Evolutionary conservation across 1,140 invertebrate species (phyloP).

Genomic region (Zaprionus taronus): DNA sequence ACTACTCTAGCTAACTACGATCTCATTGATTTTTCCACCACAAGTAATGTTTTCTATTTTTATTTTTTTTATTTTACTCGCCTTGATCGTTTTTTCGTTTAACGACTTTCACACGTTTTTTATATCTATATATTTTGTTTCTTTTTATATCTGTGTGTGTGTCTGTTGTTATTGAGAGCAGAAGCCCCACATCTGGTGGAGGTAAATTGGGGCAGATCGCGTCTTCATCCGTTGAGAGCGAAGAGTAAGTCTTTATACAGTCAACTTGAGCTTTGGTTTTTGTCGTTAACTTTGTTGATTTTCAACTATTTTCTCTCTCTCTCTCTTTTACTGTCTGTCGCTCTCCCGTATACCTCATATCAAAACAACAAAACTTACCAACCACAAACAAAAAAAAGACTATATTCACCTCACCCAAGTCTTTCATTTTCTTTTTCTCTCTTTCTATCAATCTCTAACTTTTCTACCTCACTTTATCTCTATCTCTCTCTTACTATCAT

Average conservation of each 20-base stretch:
- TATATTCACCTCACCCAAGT: constrained; percentile 21
- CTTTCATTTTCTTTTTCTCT: constrained; percentile 12
- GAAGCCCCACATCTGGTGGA: constrained; percentile 83
- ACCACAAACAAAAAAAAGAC: constrained; percentile 20
- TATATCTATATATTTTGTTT: constrained; percentile 69
- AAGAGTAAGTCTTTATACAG: constrained; percentile 80
- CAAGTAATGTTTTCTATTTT: constrained; percentile 1
- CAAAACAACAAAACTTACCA: constrained; percentile 25
- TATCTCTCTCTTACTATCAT: constrained; percentile 46
- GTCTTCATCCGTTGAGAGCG: constrained; percentile 79
- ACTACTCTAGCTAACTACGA: constrained; percentile 30
- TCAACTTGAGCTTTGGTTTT: constrained; percentile 64
- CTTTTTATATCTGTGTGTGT: constrained; percentile 74
- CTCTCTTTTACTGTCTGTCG: neutral
- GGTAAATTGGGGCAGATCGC: constrained; percentile 80
- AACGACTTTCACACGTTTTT: constrained; percentile 51
- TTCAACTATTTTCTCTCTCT: constrained; percentile 60
- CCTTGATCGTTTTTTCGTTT: constrained; percentile 26
- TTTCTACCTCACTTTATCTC: constrained; percentile 14
- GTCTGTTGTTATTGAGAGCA: constrained; percentile 66
- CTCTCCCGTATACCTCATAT: constrained; percentile 19
- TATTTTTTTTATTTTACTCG: constrained; percentile 19
- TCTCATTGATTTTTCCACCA: neutral
- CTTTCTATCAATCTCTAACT: neutral
- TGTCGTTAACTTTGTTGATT: constrained; percentile 77